Percentiles rank a stretch among this genome's conserved stretches.
Conservation (phyloP, 1,140 invertebrate genomes). For the Rhopalosiphum padi region DNA sequence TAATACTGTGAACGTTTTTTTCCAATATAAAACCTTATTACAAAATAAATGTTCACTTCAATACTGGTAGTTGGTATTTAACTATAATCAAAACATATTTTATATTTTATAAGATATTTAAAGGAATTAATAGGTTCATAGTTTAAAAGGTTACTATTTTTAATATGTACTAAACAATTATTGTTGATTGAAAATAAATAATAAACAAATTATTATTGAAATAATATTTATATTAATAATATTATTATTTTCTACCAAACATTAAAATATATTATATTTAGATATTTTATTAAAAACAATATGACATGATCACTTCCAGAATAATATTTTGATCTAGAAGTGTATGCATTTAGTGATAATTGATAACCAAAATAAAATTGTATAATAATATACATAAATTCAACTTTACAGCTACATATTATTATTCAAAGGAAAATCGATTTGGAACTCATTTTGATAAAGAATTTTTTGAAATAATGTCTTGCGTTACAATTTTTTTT, state of each 20-base stretch:
- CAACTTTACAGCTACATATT: rapidly evolving
- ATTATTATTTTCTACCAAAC: background rate
- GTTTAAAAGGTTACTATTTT: background rate
- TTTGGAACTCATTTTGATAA: background rate
- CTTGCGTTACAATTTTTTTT: background rate
- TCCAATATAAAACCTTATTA: background rate
- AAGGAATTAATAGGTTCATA: background rate
- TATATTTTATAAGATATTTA: background rate
- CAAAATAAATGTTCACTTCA: background rate
- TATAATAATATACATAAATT: background rate
- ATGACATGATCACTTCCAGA: background rate
- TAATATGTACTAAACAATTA: background rate
- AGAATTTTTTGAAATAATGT: background rate
- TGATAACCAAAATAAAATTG: background rate
- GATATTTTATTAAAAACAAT: background rate
- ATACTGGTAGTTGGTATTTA: background rate
- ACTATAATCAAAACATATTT: background rate
- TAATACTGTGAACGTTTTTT: background rate
- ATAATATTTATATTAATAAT: background rate
- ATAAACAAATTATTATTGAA: background rate
- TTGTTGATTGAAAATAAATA: background rate
- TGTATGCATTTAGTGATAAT: background rate
- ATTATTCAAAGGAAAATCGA: background rate
- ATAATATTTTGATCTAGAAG: background rate
- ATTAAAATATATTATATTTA: background rate